Conservation (phyloP, 2,113 vertebrate species). For the Laterallus jamaicensis region DNA sequence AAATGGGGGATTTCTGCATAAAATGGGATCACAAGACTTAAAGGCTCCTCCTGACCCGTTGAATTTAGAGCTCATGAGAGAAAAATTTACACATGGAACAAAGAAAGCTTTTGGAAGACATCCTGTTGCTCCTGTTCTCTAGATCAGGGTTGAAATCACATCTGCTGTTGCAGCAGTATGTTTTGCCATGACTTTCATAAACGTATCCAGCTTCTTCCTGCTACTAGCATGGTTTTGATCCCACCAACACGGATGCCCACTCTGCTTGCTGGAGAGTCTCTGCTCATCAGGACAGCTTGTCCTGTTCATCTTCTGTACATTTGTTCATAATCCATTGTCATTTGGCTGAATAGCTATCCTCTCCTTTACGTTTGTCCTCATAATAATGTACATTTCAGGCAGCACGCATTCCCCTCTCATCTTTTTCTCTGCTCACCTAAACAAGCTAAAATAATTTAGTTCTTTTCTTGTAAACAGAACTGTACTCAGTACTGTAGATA, state of each 20-base stretch:
- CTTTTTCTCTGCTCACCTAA: slow-evolving; percentile 23
- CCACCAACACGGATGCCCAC: fast-evolving
- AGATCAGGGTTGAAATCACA: background rate
- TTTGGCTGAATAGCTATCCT: background rate
- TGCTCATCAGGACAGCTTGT: background rate
- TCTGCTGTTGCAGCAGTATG: background rate
- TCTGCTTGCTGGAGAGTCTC: background rate
- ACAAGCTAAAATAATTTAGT: background rate
- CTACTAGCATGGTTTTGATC: background rate
- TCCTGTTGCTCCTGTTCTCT: background rate
- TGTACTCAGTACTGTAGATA: background rate
- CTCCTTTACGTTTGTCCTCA: background rate
- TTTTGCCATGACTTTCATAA: background rate
- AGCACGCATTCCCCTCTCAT: background rate
- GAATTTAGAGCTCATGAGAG: background rate
- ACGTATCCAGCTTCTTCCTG: background rate
- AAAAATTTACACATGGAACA: background rate
- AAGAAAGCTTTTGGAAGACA: background rate
- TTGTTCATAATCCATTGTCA: background rate
- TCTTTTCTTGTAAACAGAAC: slow-evolving; percentile 25
- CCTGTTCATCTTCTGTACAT: background rate
- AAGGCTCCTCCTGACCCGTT: background rate
- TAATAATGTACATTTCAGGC: background rate
- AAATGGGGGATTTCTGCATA: background rate
- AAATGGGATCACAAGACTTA: background rate